Percentiles rank a stretch among this genome's conserved stretches.
These are phyloP conservation scores for Cephus pygmeus DNA, from an alignment of 2,888 invertebrate genomes.

Conservation along the genomic window DNA sequence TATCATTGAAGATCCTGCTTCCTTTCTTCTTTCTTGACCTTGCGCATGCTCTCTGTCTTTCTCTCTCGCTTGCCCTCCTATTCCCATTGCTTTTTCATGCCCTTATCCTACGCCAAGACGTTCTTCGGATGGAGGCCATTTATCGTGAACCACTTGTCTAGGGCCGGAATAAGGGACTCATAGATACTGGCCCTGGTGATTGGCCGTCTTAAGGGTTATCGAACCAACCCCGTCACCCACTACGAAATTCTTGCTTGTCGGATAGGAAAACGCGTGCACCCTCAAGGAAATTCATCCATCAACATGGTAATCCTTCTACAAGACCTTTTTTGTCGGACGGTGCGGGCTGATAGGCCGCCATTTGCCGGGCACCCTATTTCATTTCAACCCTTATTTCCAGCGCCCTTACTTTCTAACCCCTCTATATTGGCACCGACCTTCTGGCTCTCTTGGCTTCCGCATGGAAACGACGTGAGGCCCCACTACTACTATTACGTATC, in stretches of 20 bases:
- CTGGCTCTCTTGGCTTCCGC: neutral
- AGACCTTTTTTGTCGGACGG: slow-evolving; percentile 2
- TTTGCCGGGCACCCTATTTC: neutral
- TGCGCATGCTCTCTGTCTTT: neutral
- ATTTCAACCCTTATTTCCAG: neutral
- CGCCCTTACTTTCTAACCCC: neutral
- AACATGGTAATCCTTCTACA: neutral
- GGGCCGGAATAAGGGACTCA: neutral
- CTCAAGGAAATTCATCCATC: neutral
- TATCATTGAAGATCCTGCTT: neutral
- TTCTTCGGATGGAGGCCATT: neutral
- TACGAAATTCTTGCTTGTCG: neutral
- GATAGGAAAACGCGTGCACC: neutral
- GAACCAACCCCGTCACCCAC: neutral
- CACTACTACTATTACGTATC: neutral
- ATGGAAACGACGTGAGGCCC: neutral
- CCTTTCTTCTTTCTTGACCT: neutral
- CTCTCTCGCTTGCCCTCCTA: neutral
- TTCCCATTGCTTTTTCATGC: neutral
- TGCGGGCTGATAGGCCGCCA: neutral
- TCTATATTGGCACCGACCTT: neutral
- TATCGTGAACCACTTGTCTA: neutral
- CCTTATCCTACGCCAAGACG: neutral
- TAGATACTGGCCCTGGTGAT: neutral
- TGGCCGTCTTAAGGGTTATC: neutral